Evolutionary conservation across 1,140 invertebrate species (phyloP).

Genomic region (Arctopsyche grandis): DNA sequence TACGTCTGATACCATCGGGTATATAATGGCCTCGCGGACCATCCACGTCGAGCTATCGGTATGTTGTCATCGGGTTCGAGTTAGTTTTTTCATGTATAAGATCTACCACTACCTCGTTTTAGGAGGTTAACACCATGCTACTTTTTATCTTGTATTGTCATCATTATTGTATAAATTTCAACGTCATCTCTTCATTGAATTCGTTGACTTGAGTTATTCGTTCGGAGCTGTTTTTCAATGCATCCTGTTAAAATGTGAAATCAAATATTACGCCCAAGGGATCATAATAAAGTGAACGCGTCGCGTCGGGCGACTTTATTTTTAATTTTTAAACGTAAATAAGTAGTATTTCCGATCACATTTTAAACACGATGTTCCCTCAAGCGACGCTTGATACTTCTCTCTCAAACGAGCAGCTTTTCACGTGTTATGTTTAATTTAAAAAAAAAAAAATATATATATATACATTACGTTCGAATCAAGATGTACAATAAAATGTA

Average conservation of each 20-base stretch:
- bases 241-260: conserved; percentile 14
- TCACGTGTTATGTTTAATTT: neutral
- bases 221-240: no score
- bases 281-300: conserved; percentile 7
- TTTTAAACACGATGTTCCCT: conserved; percentile 3
- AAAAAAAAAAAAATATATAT: no score
- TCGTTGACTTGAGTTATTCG: neutral
- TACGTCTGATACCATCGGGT: conserved; percentile 7
- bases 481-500: conserved; percentile 27
- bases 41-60: neutral
- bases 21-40: neutral
- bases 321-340: conserved; percentile 18
- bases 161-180: conserved; percentile 31
- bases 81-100: conserved; percentile 23
- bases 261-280: conserved; percentile 14
- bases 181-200: conserved; percentile 2
- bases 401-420: conserved; percentile 15
- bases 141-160: conserved; percentile 34
- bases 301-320: neutral
- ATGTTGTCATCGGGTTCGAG: conserved; percentile 5
- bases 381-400: neutral
- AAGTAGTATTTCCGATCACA: conserved; percentile 21
- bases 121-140: conserved; percentile 45
- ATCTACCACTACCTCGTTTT: conserved; percentile 51
- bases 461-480: neutral